Conservation (phyloP, 2,888 invertebrate genomes). For the Archips xylosteana region DNA sequence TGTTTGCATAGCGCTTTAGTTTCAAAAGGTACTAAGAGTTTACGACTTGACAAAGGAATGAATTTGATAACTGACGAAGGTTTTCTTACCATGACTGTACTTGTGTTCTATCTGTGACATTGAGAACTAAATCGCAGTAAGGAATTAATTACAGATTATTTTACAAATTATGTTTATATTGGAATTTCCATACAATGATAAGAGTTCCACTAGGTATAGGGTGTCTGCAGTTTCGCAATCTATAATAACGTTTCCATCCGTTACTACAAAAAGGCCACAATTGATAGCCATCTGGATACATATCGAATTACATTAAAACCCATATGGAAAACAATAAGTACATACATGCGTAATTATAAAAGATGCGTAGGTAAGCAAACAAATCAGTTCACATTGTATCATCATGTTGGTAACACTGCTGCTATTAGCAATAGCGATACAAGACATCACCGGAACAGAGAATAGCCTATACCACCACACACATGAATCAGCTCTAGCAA, state of each 20-base stretch:
- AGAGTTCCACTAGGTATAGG: neutral
- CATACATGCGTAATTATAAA: neutral
- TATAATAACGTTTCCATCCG: neutral
- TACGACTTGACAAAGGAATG: too few relatives aligned
- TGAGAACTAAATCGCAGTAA: too few relatives aligned
- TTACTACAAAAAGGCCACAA: neutral
- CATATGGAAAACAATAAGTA: neutral
- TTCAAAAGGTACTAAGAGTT: too few relatives aligned
- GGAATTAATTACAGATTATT: neutral
- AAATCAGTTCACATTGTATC: constrained; percentile 2
- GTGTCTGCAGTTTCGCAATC: neutral
- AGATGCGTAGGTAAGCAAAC: neutral
- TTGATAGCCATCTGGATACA: neutral
- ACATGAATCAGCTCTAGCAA: neutral
- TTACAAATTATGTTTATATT: neutral
- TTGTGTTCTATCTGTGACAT: too few relatives aligned
- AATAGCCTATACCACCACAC: constrained; percentile 3
- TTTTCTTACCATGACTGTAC: too few relatives aligned
- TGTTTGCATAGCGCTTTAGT: too few relatives aligned
- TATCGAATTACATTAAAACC: neutral
- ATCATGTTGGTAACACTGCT: neutral
- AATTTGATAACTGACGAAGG: too few relatives aligned
- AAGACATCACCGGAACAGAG: neutral
- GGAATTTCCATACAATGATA: neutral
- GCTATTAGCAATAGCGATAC: neutral